Percentiles rank a stretch among this genome's conserved stretches.
Conservation (phyloP, 2,113 vertebrate species). For the Pithys albifrons region DNA sequence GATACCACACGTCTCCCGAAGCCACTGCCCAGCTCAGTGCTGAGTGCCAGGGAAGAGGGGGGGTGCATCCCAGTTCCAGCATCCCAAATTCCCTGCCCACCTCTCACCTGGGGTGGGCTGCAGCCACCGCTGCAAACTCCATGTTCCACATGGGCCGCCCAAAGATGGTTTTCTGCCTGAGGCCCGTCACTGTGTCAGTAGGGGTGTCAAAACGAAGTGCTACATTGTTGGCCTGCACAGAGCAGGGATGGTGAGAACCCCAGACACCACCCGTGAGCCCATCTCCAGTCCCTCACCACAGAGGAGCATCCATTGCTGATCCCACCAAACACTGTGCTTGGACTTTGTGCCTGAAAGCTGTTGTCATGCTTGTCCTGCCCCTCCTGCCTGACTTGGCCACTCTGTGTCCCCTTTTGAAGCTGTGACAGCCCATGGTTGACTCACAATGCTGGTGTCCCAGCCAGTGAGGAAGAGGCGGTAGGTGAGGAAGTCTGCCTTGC, state of each 20-base stretch:
- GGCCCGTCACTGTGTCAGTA: slow-evolving; percentile 83
- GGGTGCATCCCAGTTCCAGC: background rate
- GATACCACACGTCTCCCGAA: background rate
- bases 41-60: background rate
- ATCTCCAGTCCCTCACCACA: background rate
- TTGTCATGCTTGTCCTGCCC: background rate
- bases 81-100: fast-evolving
- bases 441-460: slow-evolving; percentile 85
- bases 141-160: slow-evolving; percentile 88
- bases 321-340: background rate
- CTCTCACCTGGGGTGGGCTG: slow-evolving; percentile 85
- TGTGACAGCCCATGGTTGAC: background rate
- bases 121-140: slow-evolving; percentile 84
- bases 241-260: background rate
- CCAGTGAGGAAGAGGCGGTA: slow-evolving; percentile 90
- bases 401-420: background rate
- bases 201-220: slow-evolving; percentile 79
- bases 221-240: slow-evolving; percentile 73
- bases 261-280: fast-evolving
- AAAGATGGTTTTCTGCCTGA: slow-evolving; percentile 90
- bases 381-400: background rate
- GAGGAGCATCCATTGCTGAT: background rate
- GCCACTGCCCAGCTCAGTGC: background rate
- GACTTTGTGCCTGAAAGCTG: background rate
- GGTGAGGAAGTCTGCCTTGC: slow-evolving; percentile 86